phyloP scores from a whole-genome alignment of 2,113 vertebrate species.

The Passer montanus region DNA sequence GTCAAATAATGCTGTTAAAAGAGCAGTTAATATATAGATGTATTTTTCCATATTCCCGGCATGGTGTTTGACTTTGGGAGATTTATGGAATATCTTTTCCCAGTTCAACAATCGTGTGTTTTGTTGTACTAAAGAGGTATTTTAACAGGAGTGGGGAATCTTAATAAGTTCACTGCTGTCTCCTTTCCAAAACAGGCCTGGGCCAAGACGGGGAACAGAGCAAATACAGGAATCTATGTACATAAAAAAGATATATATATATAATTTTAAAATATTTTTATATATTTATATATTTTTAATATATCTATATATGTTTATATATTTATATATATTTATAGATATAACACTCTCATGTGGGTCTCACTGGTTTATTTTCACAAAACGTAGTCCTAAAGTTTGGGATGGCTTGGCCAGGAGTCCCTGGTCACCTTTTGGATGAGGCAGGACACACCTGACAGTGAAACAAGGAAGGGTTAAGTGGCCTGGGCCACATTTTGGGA shows the following conservation, averaged over 20 bases:
- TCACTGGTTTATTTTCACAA: background rate
- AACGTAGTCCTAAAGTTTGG: background rate
- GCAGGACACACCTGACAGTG: background rate
- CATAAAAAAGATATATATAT: background rate
- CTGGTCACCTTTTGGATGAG: background rate
- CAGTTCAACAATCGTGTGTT: conserved; percentile 60
- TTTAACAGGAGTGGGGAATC: conserved; percentile 49
- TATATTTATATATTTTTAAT: no score
- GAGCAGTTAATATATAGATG: conserved; percentile 61
- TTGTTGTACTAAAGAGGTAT: conserved; percentile 56
- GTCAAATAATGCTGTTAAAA: conserved; percentile 68
- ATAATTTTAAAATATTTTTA: no score
- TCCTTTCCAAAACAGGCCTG: conserved; percentile 39
- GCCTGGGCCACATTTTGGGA: background rate
- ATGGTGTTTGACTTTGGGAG: conserved; percentile 62
- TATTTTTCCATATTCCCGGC: conserved; percentile 56
- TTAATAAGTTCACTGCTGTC: conserved; percentile 55
- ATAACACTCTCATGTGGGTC: background rate
- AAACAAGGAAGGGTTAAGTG: background rate
- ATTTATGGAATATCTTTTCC: conserved; percentile 69
- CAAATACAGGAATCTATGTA: background rate
- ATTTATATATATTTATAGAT: background rate
- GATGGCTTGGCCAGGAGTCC: background rate
- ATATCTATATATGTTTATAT: no score
- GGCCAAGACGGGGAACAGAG: background rate